Evolutionary conservation across 2,888 invertebrate species (phyloP).

Genomic region (Conops quadrifasciatus): DNA sequence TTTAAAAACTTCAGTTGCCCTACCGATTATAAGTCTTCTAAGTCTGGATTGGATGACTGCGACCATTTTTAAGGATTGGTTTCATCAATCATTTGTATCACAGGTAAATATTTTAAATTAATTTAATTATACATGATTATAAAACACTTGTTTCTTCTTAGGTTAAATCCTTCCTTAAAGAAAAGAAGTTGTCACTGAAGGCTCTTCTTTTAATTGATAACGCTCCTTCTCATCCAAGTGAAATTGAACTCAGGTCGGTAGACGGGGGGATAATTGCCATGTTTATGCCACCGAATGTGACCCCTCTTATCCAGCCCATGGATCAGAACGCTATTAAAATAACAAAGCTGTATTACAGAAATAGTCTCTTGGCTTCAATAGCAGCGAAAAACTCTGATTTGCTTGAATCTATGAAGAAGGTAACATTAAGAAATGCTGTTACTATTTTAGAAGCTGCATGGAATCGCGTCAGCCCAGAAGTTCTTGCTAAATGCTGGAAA

Average conservation of each 20-base stretch:
- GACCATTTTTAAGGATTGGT: slow-evolving; percentile 34
- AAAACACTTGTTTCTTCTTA: not conserved
- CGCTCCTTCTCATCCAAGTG: slow-evolving; percentile 19
- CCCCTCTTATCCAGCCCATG: slow-evolving; percentile 24
- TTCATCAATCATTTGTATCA: slow-evolving; percentile 36
- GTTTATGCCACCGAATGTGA: slow-evolving; percentile 21
- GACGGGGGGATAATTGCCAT: slow-evolving; percentile 26
- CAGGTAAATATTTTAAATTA: slow-evolving; percentile 21
- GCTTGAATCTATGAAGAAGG: slow-evolving; percentile 10
- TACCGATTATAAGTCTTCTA: slow-evolving; percentile 28
- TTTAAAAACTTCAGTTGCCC: slow-evolving; percentile 36
- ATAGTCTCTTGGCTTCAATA: slow-evolving; percentile 19
- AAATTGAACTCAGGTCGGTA: slow-evolving; percentile 18
- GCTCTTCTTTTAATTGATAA: slow-evolving; percentile 12
- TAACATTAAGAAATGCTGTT: slow-evolving; percentile 30
- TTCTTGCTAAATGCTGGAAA: slow-evolving; percentile 21
- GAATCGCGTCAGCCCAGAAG: slow-evolving; percentile 5
- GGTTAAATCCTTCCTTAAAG: not conserved
- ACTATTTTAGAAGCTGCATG: slow-evolving; percentile 18
- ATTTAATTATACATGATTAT: too few species aligned
- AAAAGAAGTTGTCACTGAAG: not conserved
- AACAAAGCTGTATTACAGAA: slow-evolving; percentile 25
- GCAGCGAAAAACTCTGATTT: slow-evolving; percentile 25
- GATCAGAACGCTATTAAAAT: slow-evolving; percentile 29
- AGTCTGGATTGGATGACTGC: slow-evolving; percentile 17